phyloP scores from a whole-genome alignment of 2,113 vertebrate species.

The Hemiprocne comata region DNA sequence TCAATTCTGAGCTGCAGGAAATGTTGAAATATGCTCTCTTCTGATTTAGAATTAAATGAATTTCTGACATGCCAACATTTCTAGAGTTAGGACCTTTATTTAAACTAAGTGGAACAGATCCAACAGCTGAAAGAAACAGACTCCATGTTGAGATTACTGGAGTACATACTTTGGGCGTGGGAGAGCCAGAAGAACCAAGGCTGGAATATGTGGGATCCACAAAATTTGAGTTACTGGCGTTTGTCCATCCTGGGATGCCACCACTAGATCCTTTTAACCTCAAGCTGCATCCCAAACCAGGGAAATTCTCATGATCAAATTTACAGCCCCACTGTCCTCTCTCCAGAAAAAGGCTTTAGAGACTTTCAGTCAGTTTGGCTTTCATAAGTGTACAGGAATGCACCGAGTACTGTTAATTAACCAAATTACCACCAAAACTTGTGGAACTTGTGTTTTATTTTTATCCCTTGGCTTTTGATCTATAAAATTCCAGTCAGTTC shows the following conservation, averaged over 20 bases:
- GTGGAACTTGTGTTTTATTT: background rate
- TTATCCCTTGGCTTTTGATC: background rate
- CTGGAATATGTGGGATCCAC: background rate
- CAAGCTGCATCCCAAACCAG: background rate
- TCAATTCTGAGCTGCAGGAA: background rate
- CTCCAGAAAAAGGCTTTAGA: background rate
- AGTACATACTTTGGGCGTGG: background rate
- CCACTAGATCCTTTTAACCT: background rate
- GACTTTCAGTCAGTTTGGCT: background rate
- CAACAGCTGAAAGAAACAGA: background rate
- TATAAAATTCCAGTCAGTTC: background rate
- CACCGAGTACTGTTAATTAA: background rate
- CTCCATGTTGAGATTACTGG: background rate
- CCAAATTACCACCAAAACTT: background rate
- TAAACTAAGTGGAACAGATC: background rate
- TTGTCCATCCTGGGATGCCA: background rate
- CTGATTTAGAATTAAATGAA: background rate
- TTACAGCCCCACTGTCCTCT: background rate
- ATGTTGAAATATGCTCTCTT: background rate
- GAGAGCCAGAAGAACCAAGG: background rate
- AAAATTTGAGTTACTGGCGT: background rate
- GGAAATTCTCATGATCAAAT: background rate
- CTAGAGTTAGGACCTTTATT: background rate
- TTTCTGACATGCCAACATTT: constrained; percentile 2
- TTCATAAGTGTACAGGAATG: background rate